Percentiles rank a stretch among this genome's conserved stretches.
These are phyloP conservation scores for Poecilia velifera DNA, from an alignment of 2,797 vertebrate genomes.

Conservation along the genomic window DNA sequence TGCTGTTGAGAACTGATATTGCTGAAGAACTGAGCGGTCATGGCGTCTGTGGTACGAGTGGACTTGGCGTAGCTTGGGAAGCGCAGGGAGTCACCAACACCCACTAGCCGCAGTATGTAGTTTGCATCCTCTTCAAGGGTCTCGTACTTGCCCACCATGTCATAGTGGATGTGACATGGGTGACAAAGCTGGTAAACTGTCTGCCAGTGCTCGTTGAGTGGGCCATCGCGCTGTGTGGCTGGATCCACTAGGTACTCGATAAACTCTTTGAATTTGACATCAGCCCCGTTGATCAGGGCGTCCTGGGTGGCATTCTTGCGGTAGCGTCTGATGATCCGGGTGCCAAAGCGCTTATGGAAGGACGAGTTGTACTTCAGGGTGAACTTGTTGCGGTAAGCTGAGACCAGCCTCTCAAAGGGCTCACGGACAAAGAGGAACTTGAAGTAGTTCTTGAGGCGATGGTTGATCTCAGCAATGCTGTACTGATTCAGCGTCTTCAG, in stretches of 20 bases:
- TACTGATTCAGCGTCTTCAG: constrained; percentile 97
- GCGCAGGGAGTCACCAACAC: constrained; percentile 86
- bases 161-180: constrained; percentile 96
- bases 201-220: constrained; percentile 98
- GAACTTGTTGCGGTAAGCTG: constrained; percentile 98
- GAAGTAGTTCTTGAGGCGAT: constrained; percentile 97
- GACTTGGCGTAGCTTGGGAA: constrained; percentile 97
- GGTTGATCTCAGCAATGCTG: constrained; percentile 97
- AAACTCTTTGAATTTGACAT: constrained; percentile 95
- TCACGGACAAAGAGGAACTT: constrained; percentile 98
- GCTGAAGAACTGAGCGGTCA: constrained; percentile 97
- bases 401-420: constrained; percentile 96
- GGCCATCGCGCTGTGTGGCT: constrained; percentile 91
- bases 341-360: constrained; percentile 97
- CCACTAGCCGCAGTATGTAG: constrained; percentile 89
- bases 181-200: constrained; percentile 96
- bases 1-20: constrained; percentile 95
- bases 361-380: constrained; percentile 98
- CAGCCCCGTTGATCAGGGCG: constrained; percentile 87
- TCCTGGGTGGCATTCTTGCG: constrained; percentile 94
- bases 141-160: constrained; percentile 97
- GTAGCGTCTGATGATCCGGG: constrained; percentile 94
- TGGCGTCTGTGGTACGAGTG: constrained; percentile 96
- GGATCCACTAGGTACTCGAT: constrained; percentile 93
- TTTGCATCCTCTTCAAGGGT: constrained; percentile 95